Base-by-base conservation (phyloP, 2,797 vertebrate species). In the Sebastes itinus region DNA sequence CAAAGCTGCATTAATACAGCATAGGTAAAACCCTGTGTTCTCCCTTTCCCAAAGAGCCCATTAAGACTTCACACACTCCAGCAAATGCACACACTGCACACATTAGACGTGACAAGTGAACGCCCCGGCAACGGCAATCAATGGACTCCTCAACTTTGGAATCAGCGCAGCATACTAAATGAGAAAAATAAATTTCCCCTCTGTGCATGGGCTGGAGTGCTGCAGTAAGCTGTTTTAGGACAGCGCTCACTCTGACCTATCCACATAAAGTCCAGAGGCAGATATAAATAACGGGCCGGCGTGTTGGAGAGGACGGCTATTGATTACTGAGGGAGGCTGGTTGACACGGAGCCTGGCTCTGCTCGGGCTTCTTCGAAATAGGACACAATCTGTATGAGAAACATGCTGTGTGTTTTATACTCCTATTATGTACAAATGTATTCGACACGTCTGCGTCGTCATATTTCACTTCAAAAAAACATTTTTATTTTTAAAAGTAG, bases 201-300 rank as follows among this genome's bases (percentile, higher is more conserved):
- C 82, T 75, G 74, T 71, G 79, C 76, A 67, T 1, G 13, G 38
- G 73, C 76, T 54, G 83, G 83, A 92, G 70, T 94, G 94, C 94
- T 94, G 93, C 87, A 77, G 92, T 93, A 86, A 96, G 95, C 94
- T 80, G 85, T 92, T 93, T 92, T 30, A 89, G 89, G 92, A 93
- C 94, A 89, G 88, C 55, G 72, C 90, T 91, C 90, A 78, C 81
- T 90, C 91, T 84, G 92, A 92, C 92, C 94, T 81, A 83, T 92
- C 88, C 93, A 85, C 90, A 91, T 84, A 86, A 87, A 89, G 91
- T 87, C 89, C 88, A 82, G 62, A 78, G 74, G 87, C 82, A 72
- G 89, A 84, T 75, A 92, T 95, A 94, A 95, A 94, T 94, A 93
- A 91, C 75, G 32, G 80, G 72, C 82, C 66, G 30, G 85, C 77